These are phyloP conservation scores for Iguana delicatissima DNA, from an alignment of 2,797 vertebrate species.

Conservation along the genomic window DNA sequence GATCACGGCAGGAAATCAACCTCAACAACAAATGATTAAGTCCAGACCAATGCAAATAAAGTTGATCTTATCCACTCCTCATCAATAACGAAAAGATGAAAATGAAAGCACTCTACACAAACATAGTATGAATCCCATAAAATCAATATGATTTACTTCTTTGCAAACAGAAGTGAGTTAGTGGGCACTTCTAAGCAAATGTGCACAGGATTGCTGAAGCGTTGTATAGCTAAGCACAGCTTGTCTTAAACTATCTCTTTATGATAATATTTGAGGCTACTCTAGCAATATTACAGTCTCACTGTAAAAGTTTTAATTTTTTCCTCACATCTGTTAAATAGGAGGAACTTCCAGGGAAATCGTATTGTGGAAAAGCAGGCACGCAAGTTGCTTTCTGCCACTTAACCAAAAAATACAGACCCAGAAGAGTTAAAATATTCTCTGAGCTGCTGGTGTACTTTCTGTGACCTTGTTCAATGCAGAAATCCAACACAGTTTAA, in stretches of 20 bases:
- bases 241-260: conserved; percentile 37
- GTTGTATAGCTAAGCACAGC: conserved; percentile 61
- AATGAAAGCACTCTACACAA: neutral
- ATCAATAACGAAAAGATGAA: neutral
- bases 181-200: neutral
- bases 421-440: conserved; percentile 69
- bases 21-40: neutral
- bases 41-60: neutral
- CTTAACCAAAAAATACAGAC: conserved; percentile 48
- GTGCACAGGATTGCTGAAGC: neutral
- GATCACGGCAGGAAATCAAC: neutral
- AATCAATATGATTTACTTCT: conserved; percentile 4
- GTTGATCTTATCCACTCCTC: neutral
- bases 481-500: conserved; percentile 73
- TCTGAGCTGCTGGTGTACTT: conserved; percentile 70
- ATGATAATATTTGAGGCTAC: conserved; percentile 52
- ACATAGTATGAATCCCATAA: neutral
- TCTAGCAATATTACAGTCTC: conserved; percentile 32
- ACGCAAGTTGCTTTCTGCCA: neutral
- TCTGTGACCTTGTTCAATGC: conserved; percentile 73
- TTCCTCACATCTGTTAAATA: neutral
- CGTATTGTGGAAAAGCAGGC: conserved; percentile 24
- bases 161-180: neutral
- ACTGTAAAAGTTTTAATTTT: conserved; percentile 13
- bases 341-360: conserved; percentile 28